Conservation (phyloP, 2,797 vertebrate genomes). For the Phylloscopus collybita region DNA sequence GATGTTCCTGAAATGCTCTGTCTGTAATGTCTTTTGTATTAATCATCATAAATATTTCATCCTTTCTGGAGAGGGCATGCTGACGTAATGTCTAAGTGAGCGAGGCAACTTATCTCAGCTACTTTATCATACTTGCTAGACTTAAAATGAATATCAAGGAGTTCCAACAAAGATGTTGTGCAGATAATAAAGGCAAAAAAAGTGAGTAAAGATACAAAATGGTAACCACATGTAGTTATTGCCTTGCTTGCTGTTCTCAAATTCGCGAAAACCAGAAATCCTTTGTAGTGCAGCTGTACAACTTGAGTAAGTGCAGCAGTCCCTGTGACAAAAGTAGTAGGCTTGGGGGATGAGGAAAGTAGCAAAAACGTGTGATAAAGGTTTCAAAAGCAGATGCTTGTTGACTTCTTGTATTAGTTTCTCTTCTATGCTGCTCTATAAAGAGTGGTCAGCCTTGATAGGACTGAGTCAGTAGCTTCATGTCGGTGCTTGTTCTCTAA, state of each 20-base stretch:
- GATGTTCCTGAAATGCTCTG: background rate
- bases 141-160: slow-evolving; percentile 15
- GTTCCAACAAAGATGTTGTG: background rate
- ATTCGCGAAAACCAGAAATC: background rate
- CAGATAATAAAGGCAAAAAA: background rate
- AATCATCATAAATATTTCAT: slow-evolving; percentile 50
- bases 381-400: background rate
- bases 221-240: background rate
- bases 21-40: slow-evolving; percentile 12
- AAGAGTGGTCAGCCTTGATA: background rate
- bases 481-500: background rate
- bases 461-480: background rate
- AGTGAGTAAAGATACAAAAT: background rate
- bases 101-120: background rate
- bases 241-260: background rate
- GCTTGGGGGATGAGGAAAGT: background rate
- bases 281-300: background rate
- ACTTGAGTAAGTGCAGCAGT: background rate
- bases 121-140: slow-evolving; percentile 1
- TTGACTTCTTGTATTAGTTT: background rate
- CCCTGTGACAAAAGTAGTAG: background rate
- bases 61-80: background rate
- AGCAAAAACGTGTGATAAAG: background rate
- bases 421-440: background rate
- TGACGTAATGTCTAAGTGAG: background rate